phyloP scores from a whole-genome alignment of 30 jellyfish, hydroid and myxozoan species.

The Hydractinia echinata region DNA sequence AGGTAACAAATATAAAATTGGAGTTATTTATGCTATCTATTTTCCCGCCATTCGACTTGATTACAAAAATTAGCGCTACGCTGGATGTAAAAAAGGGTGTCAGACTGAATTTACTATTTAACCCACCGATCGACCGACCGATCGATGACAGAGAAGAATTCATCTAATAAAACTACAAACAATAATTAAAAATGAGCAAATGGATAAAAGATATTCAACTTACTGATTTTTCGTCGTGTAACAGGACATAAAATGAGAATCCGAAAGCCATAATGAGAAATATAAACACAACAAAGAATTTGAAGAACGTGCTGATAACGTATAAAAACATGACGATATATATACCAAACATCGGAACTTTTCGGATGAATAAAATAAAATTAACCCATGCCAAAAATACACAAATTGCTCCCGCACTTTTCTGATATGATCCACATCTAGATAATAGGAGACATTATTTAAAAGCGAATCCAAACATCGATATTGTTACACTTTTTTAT shows the following conservation, averaged over 20 bases:
- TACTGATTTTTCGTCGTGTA: conserved; percentile 26
- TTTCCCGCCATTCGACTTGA: too few relatives aligned
- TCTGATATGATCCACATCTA: conserved; percentile 73
- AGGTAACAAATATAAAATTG: too few relatives aligned
- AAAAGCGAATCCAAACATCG: too few relatives aligned
- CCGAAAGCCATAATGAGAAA: conserved; percentile 76
- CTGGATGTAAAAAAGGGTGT: too few relatives aligned
- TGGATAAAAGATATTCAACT: not conserved
- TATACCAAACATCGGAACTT: conserved; percentile 79
- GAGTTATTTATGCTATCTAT: too few relatives aligned
- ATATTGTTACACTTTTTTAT: too few relatives aligned
- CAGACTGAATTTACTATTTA: too few relatives aligned
- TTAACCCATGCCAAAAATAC: conserved; percentile 75
- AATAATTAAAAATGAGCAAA: not conserved
- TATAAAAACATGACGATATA: conserved; percentile 76
- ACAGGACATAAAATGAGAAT: conserved; percentile 55
- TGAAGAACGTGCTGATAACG: conserved; percentile 62
- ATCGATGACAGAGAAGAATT: too few relatives aligned
- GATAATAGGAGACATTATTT: not conserved
- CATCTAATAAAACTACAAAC: too few relatives aligned
- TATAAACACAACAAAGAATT: conserved; percentile 69
- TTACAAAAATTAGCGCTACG: too few relatives aligned
- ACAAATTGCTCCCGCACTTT: conserved; percentile 70
- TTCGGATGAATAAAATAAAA: conserved; percentile 57
- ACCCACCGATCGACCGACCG: too few relatives aligned